phyloP scores from a whole-genome alignment of 2,888 invertebrate genomes.

The Agrochola lota region DNA sequence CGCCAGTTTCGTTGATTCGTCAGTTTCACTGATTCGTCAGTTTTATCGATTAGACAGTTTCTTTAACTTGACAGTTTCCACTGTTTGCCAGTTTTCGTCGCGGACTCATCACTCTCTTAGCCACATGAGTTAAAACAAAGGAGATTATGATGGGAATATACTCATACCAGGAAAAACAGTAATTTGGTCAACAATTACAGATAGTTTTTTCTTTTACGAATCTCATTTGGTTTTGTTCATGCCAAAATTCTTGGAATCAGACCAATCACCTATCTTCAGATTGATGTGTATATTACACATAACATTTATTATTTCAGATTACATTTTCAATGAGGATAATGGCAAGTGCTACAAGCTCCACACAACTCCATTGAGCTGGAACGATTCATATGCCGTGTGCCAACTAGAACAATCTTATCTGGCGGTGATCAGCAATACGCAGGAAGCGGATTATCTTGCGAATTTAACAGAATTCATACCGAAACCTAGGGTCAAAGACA shows the following conservation, averaged over 20 bases:
- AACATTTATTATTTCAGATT: slow-evolving; percentile 70
- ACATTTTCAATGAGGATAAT: slow-evolving; percentile 67
- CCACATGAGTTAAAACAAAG: neutral
- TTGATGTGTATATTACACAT: neutral
- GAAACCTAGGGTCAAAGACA: slow-evolving; percentile 3
- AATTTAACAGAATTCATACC: slow-evolving; percentile 13
- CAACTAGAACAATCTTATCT: slow-evolving; percentile 65
- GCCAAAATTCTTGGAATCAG: neutral
- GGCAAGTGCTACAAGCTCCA: slow-evolving; percentile 66
- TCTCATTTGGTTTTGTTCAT: neutral
- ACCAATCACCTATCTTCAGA: neutral
- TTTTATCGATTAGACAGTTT: too few species aligned
- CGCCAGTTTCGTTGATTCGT: too few species aligned
- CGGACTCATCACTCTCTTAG: neutral
- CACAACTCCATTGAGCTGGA: slow-evolving; percentile 77
- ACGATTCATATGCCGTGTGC: slow-evolving; percentile 76
- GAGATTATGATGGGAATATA: neutral
- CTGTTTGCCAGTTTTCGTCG: too few species aligned
- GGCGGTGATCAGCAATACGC: slow-evolving; percentile 74
- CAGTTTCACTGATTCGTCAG: too few species aligned
- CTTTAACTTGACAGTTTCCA: too few species aligned
- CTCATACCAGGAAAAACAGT: neutral
- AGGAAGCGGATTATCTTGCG: slow-evolving; percentile 39
- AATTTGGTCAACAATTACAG: neutral
- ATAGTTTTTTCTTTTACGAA: neutral